Conservation (phyloP, 2,888 invertebrate genomes). For the Platycheirus albimanus region DNA sequence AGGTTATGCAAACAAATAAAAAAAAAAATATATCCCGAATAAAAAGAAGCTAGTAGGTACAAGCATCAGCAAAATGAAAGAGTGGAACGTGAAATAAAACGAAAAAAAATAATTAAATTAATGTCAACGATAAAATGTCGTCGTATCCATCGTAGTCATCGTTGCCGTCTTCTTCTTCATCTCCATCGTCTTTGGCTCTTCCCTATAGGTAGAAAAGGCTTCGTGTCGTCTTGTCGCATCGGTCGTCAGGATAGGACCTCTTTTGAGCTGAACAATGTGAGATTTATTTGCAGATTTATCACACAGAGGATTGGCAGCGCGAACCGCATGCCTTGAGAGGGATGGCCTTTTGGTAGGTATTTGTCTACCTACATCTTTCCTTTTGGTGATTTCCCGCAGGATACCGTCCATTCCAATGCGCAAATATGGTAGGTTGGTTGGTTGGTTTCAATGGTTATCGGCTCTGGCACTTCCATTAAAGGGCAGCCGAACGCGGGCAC, state of each 20-base stretch:
- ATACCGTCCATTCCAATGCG: constrained; percentile 37
- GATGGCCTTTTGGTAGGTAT: constrained; percentile 40
- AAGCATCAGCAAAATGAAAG: constrained; percentile 54
- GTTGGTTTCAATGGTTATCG: constrained; percentile 30
- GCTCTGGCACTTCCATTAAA: constrained; percentile 62
- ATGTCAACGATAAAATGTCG: constrained; percentile 74
- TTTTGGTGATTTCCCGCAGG: constrained; percentile 52
- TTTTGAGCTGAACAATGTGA: constrained; percentile 73
- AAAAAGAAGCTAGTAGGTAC: constrained; percentile 41
- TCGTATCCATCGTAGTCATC: constrained; percentile 68
- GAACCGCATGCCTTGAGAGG: constrained; percentile 50
- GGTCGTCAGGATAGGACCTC: constrained; percentile 45
- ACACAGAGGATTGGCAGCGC: constrained; percentile 73
- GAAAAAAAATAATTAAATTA: constrained; percentile 62
- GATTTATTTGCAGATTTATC: constrained; percentile 76
- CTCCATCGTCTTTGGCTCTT: background rate
- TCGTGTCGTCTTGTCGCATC: too few relatives aligned
- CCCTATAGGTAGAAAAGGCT: too few relatives aligned
- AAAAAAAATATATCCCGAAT: constrained; percentile 30
- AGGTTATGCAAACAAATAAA: constrained; percentile 63
- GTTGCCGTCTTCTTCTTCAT: constrained; percentile 64
- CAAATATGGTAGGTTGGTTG: constrained; percentile 53
- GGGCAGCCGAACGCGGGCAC: constrained; percentile 31
- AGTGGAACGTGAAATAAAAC: constrained; percentile 60
- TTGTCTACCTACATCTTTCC: constrained; percentile 16